These are phyloP conservation scores for Elephas maximus DNA, from an alignment of 2,113 vertebrate species.

Conservation along the genomic window DNA sequence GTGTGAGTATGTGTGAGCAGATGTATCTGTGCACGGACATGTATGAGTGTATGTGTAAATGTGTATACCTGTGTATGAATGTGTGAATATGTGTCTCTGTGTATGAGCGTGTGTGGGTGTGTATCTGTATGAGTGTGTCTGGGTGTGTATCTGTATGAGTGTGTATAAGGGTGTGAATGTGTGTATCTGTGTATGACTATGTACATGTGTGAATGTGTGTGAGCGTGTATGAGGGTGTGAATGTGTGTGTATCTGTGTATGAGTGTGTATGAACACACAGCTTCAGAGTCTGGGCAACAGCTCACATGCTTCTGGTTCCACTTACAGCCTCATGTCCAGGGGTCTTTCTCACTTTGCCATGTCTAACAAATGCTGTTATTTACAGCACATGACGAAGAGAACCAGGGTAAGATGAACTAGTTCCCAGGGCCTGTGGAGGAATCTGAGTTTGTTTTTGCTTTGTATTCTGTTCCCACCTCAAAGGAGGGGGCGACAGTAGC, in stretches of 20 bases:
- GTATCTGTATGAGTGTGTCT: no score
- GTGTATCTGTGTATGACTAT: no score
- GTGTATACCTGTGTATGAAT: no score
- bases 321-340: accelerated
- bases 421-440: background rate
- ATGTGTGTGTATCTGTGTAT: background rate
- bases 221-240: no score
- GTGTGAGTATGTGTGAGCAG: no score
- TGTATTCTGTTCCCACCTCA: background rate
- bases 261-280: no score
- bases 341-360: background rate
- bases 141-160: no score
- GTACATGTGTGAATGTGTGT: no score
- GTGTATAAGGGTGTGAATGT: background rate
- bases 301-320: background rate
- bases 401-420: background rate
- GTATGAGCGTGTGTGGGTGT: background rate
- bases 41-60: no score
- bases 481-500: background rate
- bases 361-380: background rate
- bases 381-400: background rate
- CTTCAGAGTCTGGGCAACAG: background rate
- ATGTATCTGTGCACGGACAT: no score
- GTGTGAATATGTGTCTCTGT: no score
- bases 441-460: background rate